Conservation (phyloP, 2,113 vertebrate genomes). For the Anseranas semipalmata region DNA sequence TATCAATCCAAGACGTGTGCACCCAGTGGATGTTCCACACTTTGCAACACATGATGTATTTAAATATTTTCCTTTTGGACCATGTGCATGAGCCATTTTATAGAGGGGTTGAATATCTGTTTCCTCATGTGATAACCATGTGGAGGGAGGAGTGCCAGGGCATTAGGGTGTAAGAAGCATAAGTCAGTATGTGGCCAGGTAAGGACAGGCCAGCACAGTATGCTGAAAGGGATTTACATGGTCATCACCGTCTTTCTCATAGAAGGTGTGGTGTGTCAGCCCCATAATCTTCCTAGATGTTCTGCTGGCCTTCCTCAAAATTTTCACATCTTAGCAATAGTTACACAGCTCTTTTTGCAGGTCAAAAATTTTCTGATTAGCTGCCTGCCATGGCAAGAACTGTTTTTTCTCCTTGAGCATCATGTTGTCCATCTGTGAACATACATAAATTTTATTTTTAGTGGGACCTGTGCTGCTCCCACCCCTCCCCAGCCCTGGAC, state of each 20-base stretch:
- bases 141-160: neutral
- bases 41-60: too few species aligned
- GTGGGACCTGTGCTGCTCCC: neutral
- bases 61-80: too few species aligned
- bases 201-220: too few species aligned
- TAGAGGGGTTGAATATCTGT: neutral
- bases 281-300: neutral
- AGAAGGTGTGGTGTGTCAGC: neutral
- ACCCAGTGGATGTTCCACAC: too few species aligned
- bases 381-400: neutral
- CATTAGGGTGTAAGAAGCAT: too few species aligned
- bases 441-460: neutral
- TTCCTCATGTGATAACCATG: neutral
- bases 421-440: neutral
- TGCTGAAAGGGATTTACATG: neutral
- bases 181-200: neutral
- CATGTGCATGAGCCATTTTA: too few species aligned
- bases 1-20: too few species aligned
- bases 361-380: too few species aligned
- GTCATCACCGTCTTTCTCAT: neutral
- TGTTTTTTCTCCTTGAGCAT: neutral
- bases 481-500: fast-evolving
- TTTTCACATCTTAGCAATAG: neutral
- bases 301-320: neutral
- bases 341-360: neutral